These are phyloP conservation scores for Idaea dimidiata DNA, from an alignment of 2,888 invertebrate species.

Conservation along the genomic window DNA sequence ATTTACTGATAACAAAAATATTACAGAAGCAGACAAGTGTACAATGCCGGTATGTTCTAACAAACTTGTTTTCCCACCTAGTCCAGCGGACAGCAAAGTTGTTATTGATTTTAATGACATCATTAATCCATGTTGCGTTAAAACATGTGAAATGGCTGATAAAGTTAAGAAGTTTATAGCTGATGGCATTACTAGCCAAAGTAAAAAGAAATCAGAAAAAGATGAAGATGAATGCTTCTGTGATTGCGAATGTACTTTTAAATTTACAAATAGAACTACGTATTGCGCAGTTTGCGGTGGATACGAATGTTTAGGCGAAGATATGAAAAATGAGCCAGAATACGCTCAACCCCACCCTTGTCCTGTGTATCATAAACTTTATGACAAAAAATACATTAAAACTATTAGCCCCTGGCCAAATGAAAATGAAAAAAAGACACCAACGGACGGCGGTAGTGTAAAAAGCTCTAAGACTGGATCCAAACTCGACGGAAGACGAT, in stretches of 20 bases:
- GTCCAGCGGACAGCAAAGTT: slow-evolving; percentile 68
- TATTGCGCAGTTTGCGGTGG: slow-evolving; percentile 72
- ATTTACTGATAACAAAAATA: slow-evolving; percentile 19
- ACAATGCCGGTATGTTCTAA: slow-evolving; percentile 42
- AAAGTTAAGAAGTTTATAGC: slow-evolving; percentile 64
- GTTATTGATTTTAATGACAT: slow-evolving; percentile 57
- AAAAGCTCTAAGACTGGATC: slow-evolving; percentile 46
- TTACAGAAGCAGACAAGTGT: slow-evolving; percentile 34
- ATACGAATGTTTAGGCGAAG: slow-evolving; percentile 66
- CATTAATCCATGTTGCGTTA: slow-evolving; percentile 61
- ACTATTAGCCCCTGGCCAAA: slow-evolving; percentile 60
- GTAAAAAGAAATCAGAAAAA: slow-evolving; percentile 32
- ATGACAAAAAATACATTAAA: slow-evolving; percentile 58
- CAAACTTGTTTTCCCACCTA: slow-evolving; percentile 36
- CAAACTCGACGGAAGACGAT: slow-evolving; percentile 24
- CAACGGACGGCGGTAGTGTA: slow-evolving; percentile 34
- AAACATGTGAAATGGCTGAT: slow-evolving; percentile 61
- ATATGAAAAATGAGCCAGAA: slow-evolving; percentile 56
- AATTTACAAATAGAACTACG: slow-evolving; percentile 62
- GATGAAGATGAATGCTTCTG: slow-evolving; percentile 61
- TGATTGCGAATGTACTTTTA: slow-evolving; percentile 67
- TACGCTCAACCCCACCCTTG: slow-evolving; percentile 66
- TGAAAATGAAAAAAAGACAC: slow-evolving; percentile 35
- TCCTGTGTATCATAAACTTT: slow-evolving; percentile 69
- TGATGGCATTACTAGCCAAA: slow-evolving; percentile 44